A percentile compares a stretch with the other conserved stretches of the same genome.
These are phyloP conservation scores for Eclectus roratus DNA, from an alignment of 2,113 vertebrate genomes.

Conservation along the genomic window DNA sequence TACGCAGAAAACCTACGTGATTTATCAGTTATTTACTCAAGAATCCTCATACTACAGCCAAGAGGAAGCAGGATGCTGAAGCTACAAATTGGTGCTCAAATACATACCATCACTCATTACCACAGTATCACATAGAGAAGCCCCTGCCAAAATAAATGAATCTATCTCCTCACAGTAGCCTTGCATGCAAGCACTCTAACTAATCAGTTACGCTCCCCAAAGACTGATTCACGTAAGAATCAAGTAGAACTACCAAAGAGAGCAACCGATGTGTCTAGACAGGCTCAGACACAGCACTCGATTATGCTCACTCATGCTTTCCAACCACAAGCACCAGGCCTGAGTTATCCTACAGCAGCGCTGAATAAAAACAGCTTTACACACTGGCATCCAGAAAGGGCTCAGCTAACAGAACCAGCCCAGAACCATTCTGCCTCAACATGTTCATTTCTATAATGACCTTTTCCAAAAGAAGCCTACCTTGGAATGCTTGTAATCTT, in stretches of 20 bases:
- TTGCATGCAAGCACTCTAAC: background rate
- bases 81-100: background rate
- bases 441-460: accelerated
- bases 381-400: accelerated
- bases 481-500: background rate
- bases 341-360: background rate
- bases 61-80: background rate
- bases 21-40: background rate
- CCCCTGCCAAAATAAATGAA: background rate
- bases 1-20: accelerated
- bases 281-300: background rate
- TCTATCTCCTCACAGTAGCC: background rate
- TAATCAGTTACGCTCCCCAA: background rate
- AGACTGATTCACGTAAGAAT: background rate
- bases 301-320: accelerated
- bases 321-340: background rate
- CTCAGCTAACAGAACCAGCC: background rate
- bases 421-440: accelerated
- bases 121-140: background rate
- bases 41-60: background rate
- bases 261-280: background rate
- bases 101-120: background rate
- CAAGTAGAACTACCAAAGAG: background rate
- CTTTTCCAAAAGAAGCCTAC: accelerated
- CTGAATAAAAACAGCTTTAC: background rate